Evolutionary conservation across 2,113 vertebrate species (phyloP).

Genomic region (Emydocephalus ijimae): DNA sequence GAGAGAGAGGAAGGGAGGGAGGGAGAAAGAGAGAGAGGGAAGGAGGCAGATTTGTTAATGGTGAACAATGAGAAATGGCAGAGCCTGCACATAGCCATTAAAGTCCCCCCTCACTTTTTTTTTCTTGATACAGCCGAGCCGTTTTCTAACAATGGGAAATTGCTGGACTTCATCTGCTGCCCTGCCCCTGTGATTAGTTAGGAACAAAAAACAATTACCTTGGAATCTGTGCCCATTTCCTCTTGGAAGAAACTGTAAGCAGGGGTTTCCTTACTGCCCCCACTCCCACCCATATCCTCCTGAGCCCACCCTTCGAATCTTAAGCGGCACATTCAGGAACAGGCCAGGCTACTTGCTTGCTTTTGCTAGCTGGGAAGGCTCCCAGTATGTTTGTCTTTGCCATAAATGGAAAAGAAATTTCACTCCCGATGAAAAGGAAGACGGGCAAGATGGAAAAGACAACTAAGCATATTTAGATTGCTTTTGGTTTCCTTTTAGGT

Average conservation of each 20-base stretch:
- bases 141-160: constrained; percentile 29
- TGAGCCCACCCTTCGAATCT: constrained; percentile 59
- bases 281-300: constrained; percentile 63
- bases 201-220: constrained; percentile 69
- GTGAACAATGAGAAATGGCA: not conserved
- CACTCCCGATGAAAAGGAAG: not conserved
- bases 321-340: constrained; percentile 28
- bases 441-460: not conserved
- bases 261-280: constrained; percentile 61
- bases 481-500: not conserved
- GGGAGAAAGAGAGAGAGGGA: not conserved
- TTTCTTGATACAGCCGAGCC: not conserved
- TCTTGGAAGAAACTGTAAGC: constrained; percentile 52
- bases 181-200: constrained; percentile 54
- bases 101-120: accelerated
- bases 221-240: constrained; percentile 67
- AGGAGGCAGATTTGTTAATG: not conserved
- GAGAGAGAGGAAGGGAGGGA: not conserved
- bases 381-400: not conserved
- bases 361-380: constrained; percentile 11
- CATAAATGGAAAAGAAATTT: not conserved
- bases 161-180: not conserved
- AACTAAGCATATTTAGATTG: not conserved
- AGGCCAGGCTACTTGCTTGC: not conserved
- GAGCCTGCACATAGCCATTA: not conserved